These are phyloP conservation scores for Hypomecis punctinalis DNA, from an alignment of 2,888 invertebrate species.

Conservation along the genomic window DNA sequence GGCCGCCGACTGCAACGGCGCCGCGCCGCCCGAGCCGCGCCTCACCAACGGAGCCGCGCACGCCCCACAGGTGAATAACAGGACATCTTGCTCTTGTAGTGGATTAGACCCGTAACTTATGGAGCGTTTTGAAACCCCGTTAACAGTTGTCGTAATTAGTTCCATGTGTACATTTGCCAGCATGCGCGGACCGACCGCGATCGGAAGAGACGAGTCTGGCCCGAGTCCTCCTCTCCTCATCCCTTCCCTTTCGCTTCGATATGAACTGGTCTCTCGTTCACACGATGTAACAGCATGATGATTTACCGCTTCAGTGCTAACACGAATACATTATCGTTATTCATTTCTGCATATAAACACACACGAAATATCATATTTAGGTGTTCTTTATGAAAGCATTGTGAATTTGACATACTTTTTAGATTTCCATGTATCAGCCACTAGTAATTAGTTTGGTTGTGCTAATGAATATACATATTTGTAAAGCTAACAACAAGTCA, in stretches of 20 bases:
- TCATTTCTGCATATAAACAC: conserved; percentile 2
- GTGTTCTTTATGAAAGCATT: conserved; percentile 7
- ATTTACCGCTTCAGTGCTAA: conserved; percentile 68
- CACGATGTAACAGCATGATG: conserved; percentile 60
- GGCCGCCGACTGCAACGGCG: conserved; percentile 61
- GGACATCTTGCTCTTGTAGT: conserved; percentile 77
- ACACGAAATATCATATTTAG: conserved; percentile 2
- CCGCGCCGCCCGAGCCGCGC: conserved; percentile 35
- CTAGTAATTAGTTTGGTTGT: conserved; percentile 7
- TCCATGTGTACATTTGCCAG: conserved; percentile 76
- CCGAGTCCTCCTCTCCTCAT: conserved; percentile 48
- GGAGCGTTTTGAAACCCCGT: conserved; percentile 65
- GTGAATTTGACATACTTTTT: conserved; percentile 8
- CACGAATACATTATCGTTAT: conserved; percentile 35
- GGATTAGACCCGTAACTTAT: conserved; percentile 73
- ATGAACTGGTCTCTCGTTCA: conserved; percentile 38
- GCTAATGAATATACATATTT: conserved; percentile 2
- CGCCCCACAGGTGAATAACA: conserved; percentile 75
- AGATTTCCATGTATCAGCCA: conserved; percentile 11
- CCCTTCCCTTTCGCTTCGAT: conserved; percentile 56
- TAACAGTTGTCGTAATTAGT: conserved; percentile 74
- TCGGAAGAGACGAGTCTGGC: conserved; percentile 60
- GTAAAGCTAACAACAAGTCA: conserved; percentile 9
- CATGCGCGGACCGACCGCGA: conserved; percentile 76
- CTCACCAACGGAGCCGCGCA: conserved; percentile 34